phyloP scores from a whole-genome alignment of 2,113 vertebrate species.

The Tenrec ecaudatus region DNA sequence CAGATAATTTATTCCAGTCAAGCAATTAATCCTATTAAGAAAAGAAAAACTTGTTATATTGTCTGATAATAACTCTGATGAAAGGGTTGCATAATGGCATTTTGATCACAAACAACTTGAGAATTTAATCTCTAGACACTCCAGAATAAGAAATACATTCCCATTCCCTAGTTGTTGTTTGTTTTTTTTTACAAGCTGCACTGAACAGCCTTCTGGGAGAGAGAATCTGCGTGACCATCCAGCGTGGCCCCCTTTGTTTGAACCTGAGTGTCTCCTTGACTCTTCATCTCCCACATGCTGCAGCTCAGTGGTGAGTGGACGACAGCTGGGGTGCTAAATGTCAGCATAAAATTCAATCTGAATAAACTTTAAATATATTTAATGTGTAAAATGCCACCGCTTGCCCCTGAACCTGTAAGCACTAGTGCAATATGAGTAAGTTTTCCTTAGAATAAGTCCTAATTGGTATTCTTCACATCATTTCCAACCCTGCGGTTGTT shows the following conservation, averaged over 20 bases:
- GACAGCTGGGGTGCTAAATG: background rate
- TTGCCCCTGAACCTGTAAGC: slow-evolving; percentile 51
- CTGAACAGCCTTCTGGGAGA: background rate
- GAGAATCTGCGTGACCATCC: background rate
- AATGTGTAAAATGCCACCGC: slow-evolving; percentile 15
- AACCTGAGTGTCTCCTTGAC: background rate
- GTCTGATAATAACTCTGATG: slow-evolving; percentile 42
- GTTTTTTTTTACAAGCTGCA: background rate
- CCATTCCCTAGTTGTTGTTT: too few relatives aligned
- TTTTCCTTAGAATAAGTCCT: slow-evolving; percentile 44
- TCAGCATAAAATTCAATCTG: background rate
- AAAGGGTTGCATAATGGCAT: slow-evolving; percentile 43
- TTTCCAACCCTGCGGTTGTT: background rate
- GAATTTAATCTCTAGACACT: slow-evolving; percentile 35
- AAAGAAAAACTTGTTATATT: slow-evolving; percentile 38
- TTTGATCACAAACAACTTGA: slow-evolving; percentile 43
- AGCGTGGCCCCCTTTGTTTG: background rate
- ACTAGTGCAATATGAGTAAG: background rate
- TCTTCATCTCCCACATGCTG: slow-evolving; percentile 11
- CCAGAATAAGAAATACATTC: slow-evolving; percentile 15
- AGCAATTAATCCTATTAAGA: slow-evolving; percentile 44
- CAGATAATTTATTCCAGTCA: slow-evolving; percentile 68
- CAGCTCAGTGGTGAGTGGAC: background rate
- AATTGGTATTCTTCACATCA: background rate
- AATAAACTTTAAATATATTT: background rate